phyloP scores from a whole-genome alignment of 1,140 invertebrate genomes.

The Zophobas morio region DNA sequence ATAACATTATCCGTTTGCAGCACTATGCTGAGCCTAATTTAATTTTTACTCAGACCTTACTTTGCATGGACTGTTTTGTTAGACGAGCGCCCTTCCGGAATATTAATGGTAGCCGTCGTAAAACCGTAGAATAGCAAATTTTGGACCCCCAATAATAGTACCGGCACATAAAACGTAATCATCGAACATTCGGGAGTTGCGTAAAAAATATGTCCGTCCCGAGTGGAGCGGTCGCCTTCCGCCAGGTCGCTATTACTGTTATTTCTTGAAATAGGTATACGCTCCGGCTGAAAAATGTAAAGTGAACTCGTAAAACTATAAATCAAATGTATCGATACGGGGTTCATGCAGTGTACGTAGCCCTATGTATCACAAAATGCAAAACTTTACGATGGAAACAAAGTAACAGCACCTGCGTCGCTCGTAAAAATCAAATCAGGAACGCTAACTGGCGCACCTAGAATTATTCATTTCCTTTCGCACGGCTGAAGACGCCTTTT shows the following conservation, averaged over 20 bases:
- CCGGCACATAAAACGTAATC: constrained; percentile 32
- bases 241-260: constrained; percentile 13
- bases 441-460: constrained; percentile 42
- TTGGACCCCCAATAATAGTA: constrained; percentile 6
- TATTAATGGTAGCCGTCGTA: constrained; percentile 45
- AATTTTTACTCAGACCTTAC: constrained; percentile 43
- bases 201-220: constrained; percentile 16
- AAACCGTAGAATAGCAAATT: constrained; percentile 36
- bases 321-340: constrained; percentile 47
- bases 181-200: constrained; percentile 16
- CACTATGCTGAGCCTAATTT: constrained; percentile 46
- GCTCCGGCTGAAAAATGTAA: constrained; percentile 35
- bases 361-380: constrained; percentile 47
- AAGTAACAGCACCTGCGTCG: constrained; percentile 53
- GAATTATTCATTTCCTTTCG: constrained; percentile 48
- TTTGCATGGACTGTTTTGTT: constrained; percentile 50
- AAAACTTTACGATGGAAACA: constrained; percentile 52
- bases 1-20: constrained; percentile 37
- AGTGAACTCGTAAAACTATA: constrained; percentile 43
- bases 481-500: not conserved
- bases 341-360: constrained; percentile 24
- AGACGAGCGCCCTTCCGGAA: constrained; percentile 36
- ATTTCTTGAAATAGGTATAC: constrained; percentile 4
- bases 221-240: not conserved
- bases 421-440: constrained; percentile 56